Conservation (phyloP, 2,888 invertebrate genomes). For the Spilosoma lubricipeda region DNA sequence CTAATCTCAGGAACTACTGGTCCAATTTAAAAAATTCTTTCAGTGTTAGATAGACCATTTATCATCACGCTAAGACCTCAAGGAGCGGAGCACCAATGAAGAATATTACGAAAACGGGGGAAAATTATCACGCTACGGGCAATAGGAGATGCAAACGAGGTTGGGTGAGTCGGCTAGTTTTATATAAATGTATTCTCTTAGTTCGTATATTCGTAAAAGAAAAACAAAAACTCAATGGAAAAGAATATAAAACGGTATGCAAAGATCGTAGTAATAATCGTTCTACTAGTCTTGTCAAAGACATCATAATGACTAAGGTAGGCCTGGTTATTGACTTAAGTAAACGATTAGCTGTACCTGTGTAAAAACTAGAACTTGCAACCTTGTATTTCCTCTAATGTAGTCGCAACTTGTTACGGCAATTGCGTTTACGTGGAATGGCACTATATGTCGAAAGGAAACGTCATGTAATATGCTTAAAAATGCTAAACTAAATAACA, state of each 20-base stretch:
- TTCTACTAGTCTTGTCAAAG: neutral
- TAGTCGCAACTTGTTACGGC: neutral
- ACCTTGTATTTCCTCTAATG: neutral
- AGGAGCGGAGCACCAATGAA: too few species aligned
- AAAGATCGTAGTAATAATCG: neutral
- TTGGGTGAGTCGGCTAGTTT: too few species aligned
- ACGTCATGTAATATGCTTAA: too few species aligned
- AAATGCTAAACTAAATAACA: too few species aligned
- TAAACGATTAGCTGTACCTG: neutral
- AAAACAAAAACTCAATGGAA: neutral
- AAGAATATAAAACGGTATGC: neutral
- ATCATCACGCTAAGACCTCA: too few species aligned
- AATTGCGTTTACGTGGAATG: neutral
- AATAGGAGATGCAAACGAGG: too few species aligned
- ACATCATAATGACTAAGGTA: neutral
- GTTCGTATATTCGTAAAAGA: neutral
- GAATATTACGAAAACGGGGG: too few species aligned
- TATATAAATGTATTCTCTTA: constrained; percentile 3
- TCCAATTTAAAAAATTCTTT: too few species aligned
- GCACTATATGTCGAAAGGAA: too few species aligned
- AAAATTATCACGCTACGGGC: too few species aligned
- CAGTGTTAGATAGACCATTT: too few species aligned
- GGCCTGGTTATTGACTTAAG: neutral
- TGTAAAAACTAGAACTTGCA: neutral
- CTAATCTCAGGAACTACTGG: too few species aligned